A percentile compares a stretch with the other conserved stretches of the same genome.
Conservation (phyloP, 2,888 invertebrate genomes). For the Tuberolachnus salignus region DNA sequence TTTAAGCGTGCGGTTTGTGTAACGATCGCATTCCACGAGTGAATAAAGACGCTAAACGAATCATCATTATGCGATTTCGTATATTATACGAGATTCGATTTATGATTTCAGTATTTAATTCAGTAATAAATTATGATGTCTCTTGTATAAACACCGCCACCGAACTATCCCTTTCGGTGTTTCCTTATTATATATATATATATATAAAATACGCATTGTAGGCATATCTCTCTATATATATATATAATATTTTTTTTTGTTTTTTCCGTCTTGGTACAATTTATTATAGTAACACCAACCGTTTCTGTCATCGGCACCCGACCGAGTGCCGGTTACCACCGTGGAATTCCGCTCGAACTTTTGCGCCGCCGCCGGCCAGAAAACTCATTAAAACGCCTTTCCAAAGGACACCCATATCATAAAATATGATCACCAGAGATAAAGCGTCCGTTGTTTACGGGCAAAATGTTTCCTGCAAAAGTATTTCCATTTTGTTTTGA, state of each 20-base stretch:
- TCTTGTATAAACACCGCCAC: constrained; percentile 29
- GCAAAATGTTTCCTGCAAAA: constrained; percentile 28
- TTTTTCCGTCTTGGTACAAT: constrained; percentile 24
- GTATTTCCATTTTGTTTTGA: constrained; percentile 45
- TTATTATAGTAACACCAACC: constrained; percentile 51
- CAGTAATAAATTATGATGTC: constrained; percentile 41
- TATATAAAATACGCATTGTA: constrained; percentile 17
- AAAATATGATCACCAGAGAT: constrained; percentile 49
- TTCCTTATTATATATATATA: constrained; percentile 10
- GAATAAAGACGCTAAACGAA: not conserved
- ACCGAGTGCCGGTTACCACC: constrained; percentile 29
- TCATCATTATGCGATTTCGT: too few relatives aligned
- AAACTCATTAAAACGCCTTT: constrained; percentile 56
- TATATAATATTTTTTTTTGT: not conserved
- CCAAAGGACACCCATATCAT: constrained; percentile 47
- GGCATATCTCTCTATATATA: not conserved
- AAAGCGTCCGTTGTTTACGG: constrained; percentile 13
- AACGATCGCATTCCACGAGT: not conserved
- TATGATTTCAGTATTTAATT: constrained; percentile 47
- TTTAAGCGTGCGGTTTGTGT: too few relatives aligned
- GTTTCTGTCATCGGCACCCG: constrained; percentile 55
- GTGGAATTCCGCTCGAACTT: constrained; percentile 52
- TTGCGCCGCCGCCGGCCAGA: constrained; percentile 23
- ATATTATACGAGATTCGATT: constrained; percentile 35
- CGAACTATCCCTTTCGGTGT: constrained; percentile 38